Base-by-base conservation (phyloP, 1,140 invertebrate species). In the Drosophila sturtevanti region DNA sequence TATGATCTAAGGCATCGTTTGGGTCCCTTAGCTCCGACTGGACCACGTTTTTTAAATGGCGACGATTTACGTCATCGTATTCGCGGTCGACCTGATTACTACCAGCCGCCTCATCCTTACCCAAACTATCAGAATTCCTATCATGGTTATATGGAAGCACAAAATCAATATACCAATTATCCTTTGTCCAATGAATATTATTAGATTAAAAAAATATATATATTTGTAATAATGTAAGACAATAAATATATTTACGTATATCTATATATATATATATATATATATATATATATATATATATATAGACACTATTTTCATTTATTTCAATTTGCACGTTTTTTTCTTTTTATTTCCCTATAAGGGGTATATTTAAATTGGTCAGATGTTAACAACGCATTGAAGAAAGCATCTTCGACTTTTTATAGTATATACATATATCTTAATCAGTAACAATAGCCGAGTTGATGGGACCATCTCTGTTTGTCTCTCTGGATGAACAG, bases 31-130 rank as follows among this genome's bases (percentile, higher is more conserved):
- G 18, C 58, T 31, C 14, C 59, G 55, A 16, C 18, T 55, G n/a
- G 9, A 9, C 10, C 54, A 6, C 5, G 1, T 31, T 51, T 34
- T 24, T 24, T 72, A 10, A 27, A 35, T 1, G 31, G 34, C 2
- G n/a, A 65, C 22, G 62, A 73, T 52, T 9, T 72, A 22, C 61
- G 34, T 3, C 61, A 73, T 27, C 34, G 38, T 7, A 73, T 65
- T 2, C 60, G 58, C 4, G 41, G 34, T 3, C 22, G 14, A 4
- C 22, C 59, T 11, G 59, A 38, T 10, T 24, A 5, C 16, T 16
- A 11, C 34, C n/a, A 14, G 14, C 22, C 14, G 11, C 22, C 14
- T 11, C 16, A 56, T 34, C 54, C 54, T 0, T 35, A 56, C 18
- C 0, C 27, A 9, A 48, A 21, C 1, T 48, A 21, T 21, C 16